These are phyloP conservation scores for Polylopha cassiicola DNA, from an alignment of 2,888 invertebrate species.

Conservation along the genomic window DNA sequence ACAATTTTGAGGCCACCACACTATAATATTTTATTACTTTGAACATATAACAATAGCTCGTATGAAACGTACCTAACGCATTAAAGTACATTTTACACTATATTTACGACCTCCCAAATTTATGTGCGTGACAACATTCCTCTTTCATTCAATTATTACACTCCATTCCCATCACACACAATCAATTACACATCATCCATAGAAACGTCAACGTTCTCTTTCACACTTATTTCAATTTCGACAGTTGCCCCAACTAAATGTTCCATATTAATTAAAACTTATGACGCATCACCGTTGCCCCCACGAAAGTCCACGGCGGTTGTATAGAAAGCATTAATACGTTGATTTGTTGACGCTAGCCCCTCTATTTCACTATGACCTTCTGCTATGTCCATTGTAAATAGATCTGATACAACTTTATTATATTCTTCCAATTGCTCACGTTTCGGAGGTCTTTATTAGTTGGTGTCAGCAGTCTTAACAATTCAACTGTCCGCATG, in stretches of 20 bases:
- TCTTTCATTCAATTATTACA: conserved; percentile 18
- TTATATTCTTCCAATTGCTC: conserved; percentile 21
- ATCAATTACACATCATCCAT: conserved; percentile 62
- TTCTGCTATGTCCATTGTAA: conserved; percentile 38
- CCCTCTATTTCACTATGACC: conserved; percentile 46
- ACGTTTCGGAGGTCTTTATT: conserved; percentile 31
- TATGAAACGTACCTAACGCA: too few species aligned
- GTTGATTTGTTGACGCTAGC: conserved; percentile 63
- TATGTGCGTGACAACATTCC: conserved; percentile 53
- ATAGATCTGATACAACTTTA: conserved; percentile 35
- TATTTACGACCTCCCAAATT: conserved; percentile 19
- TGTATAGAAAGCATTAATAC: conserved; percentile 46
- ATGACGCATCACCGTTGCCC: conserved; percentile 63
- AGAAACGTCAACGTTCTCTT: conserved; percentile 38
- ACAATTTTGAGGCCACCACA: too few species aligned
- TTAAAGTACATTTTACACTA: conserved; percentile 14
- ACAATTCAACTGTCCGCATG: conserved; percentile 59
- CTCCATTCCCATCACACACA: conserved; percentile 31
- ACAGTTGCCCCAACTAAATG: conserved; percentile 55
- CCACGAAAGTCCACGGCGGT: conserved; percentile 41
- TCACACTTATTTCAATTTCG: conserved; percentile 40
- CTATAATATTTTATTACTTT: too few species aligned
- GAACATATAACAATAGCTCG: conserved; percentile 11
- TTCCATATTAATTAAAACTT: conserved; percentile 72
- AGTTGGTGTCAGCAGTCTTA: conserved; percentile 32